Evolutionary conservation across 2,888 invertebrate species (phyloP), one percentile per base, ranked within the genome.

Genomic region (Phyllotreta striolata): DNA sequence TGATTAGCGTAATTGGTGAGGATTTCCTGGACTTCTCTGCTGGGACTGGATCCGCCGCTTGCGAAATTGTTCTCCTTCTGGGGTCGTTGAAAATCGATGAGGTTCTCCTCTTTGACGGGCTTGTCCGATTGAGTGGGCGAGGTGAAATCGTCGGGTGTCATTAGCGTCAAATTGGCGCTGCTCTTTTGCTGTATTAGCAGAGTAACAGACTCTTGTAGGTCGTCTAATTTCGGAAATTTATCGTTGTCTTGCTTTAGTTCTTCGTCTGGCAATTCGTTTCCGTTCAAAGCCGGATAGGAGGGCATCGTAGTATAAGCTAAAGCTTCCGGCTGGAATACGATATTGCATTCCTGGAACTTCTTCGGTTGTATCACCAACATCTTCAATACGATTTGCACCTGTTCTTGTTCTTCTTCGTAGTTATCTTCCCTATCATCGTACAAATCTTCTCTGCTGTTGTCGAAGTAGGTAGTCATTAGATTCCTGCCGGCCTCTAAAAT

Each of bases 81-180:
- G 1, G 76, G 74, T 51, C 72, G 58, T 60, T 77, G 74, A 51
- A 78, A 79, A 55, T 80, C 79, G 6, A 77, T 77, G 9, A 79
- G 69, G 66, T 76, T 75, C 12, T 79, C 77, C 24, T 24, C 24
- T 24, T 24, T 24, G 24, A 24, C 24, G 2, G 24, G 24, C 24
- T 24, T 24, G 24, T 24, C 24, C 24, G 24, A 67, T 12, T 70
- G 70, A 0, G 86, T 86, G 71, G 85, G 84, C 0, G 88, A 85
- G 66, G 86, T 88, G 72, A 95, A 95, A 12, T 93, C 93, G 76
- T 95, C 94, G 0, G 95, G 95, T 0, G 95, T 94, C 89, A 95
- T 92, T 34, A 93, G 84, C 75, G 90, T 93, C 24, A 92, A 81
- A 51, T 82, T 62, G 68, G 71, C 69, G 73, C 74, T 63, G 71